These are phyloP conservation scores for Speoplatyrhinus poulsoni DNA, from an alignment of 2,113 vertebrate genomes.

Conservation along the genomic window DNA sequence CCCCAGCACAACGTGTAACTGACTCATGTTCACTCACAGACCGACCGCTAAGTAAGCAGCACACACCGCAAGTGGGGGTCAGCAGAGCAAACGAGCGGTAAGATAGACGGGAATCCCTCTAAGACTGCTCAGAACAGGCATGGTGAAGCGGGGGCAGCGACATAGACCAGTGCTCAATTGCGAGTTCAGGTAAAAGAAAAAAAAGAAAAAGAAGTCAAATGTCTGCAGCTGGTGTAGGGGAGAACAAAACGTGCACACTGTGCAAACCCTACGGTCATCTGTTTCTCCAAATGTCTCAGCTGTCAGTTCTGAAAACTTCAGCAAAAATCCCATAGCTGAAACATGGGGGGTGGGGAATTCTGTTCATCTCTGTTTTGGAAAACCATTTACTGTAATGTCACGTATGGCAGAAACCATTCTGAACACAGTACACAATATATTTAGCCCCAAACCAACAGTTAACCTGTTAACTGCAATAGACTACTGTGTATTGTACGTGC, in stretches of 20 bases:
- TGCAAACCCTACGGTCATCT: constrained; percentile 54
- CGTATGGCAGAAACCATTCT: constrained; percentile 19
- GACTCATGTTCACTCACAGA: constrained; percentile 43
- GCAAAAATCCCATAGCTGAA: constrained; percentile 47
- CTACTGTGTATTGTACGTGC: too few species aligned
- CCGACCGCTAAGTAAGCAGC: constrained; percentile 45
- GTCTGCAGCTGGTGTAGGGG: constrained; percentile 48
- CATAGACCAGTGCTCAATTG: constrained; percentile 19
- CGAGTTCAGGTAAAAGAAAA: constrained; percentile 3
- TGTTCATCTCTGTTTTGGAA: neutral
- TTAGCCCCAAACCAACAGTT: neutral
- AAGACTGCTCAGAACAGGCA: constrained; percentile 44
- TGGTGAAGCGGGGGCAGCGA: constrained; percentile 21
- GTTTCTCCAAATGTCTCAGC: constrained; percentile 24
- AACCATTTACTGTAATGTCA: constrained; percentile 31
- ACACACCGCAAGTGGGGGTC: constrained; percentile 27
- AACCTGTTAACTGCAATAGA: too few species aligned
- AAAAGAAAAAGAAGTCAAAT: constrained; percentile 7
- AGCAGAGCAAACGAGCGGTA: constrained; percentile 17
- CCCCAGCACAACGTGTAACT: constrained; percentile 18
- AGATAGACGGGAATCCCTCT: constrained; percentile 61
- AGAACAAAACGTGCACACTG: constrained; percentile 46
- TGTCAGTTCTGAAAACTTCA: constrained; percentile 32
- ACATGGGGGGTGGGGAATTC: constrained; percentile 13
- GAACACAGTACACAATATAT: neutral